Evolutionary conservation across 2,113 vertebrate genomes (phyloP).

Genomic region (Plotosus lineatus): DNA sequence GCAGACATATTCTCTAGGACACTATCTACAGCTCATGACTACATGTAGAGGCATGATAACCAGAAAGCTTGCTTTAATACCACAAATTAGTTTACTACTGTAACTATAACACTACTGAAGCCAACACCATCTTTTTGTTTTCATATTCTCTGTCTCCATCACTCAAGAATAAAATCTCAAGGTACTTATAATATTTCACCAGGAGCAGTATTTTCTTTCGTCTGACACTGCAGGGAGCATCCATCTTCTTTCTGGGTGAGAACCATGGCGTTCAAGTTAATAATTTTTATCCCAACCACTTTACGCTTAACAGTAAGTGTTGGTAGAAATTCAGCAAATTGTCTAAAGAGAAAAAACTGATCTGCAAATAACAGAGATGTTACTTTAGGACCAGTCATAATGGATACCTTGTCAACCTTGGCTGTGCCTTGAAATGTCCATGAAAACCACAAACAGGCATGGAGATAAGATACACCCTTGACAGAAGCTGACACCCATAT

Average conservation of each 20-base stretch:
- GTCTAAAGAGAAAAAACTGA: background rate
- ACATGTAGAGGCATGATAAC: background rate
- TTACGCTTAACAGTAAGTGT: background rate
- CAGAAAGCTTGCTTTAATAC: background rate
- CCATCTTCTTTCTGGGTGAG: background rate
- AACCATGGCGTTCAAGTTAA: background rate
- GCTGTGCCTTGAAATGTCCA: background rate
- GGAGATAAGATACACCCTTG: slow-evolving; percentile 3
- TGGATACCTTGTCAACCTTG: background rate
- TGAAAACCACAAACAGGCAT: background rate
- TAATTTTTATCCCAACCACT: background rate
- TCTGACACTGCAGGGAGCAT: background rate
- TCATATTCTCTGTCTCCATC: background rate
- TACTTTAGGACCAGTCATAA: background rate
- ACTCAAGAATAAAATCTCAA: background rate
- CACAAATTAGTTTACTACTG: background rate
- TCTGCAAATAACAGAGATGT: background rate
- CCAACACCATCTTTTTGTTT: background rate
- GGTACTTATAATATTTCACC: background rate
- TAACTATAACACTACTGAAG: background rate
- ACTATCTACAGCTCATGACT: background rate
- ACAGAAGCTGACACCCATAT: background rate
- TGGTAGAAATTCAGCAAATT: background rate
- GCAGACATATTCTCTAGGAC: background rate
- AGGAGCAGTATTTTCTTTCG: background rate